Percentiles rank a stretch among this genome's conserved stretches.
Evolutionary conservation across 2,888 invertebrate genomes (phyloP).

Genomic region (Plagiodera versicolora): DNA sequence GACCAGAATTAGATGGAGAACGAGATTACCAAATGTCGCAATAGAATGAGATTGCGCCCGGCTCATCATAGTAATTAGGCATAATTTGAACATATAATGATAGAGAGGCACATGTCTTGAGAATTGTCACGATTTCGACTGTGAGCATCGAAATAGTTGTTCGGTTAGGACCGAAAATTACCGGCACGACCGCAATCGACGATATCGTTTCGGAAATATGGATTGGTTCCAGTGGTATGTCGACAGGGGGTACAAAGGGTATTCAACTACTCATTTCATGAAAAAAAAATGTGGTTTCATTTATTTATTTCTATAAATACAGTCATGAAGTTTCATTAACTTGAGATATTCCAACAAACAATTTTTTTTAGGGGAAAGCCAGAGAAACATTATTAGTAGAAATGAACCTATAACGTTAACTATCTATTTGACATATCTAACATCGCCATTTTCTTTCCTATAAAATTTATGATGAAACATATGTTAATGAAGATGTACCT

Average conservation of each 20-base stretch:
- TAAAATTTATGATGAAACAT: too few relatives aligned
- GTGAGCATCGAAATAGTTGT: constrained; percentile 21
- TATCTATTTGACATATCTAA: too few relatives aligned
- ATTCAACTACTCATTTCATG: too few relatives aligned
- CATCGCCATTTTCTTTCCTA: too few relatives aligned
- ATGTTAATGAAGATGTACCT: too few relatives aligned
- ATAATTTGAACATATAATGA: constrained; percentile 29
- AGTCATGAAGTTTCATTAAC: too few relatives aligned
- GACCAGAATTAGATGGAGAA: constrained; percentile 26
- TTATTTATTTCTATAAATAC: too few relatives aligned
- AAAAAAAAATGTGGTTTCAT: too few relatives aligned
- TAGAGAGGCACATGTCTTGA: constrained; percentile 26
- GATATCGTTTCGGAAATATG: neutral
- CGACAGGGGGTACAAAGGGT: neutral
- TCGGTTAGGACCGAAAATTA: constrained; percentile 14
- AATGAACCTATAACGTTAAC: too few relatives aligned
- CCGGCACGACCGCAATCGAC: constrained; percentile 7
- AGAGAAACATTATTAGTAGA: too few relatives aligned
- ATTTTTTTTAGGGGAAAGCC: too few relatives aligned
- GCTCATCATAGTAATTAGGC: constrained; percentile 28
- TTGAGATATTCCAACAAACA: too few relatives aligned
- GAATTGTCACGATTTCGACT: constrained; percentile 27
- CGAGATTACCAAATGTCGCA: constrained; percentile 30
- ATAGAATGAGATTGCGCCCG: constrained; percentile 25
- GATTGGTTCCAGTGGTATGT: neutral